A percentile compares a stretch with the other conserved stretches of the same genome.
phyloP scores from a whole-genome alignment of 2,888 invertebrate species.

The Dioctria rufipes region DNA sequence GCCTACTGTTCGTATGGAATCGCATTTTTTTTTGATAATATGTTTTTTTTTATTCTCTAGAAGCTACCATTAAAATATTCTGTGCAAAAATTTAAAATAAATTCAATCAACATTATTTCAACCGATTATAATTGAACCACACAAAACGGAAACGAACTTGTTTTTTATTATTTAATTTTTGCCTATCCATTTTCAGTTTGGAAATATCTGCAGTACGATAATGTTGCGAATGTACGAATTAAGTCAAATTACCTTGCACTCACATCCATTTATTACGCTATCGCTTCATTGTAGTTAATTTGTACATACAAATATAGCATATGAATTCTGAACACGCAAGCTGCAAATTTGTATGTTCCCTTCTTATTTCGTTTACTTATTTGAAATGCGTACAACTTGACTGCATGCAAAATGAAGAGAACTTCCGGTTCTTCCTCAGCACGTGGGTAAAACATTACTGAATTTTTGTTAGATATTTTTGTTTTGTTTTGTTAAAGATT shows the following conservation, averaged over 20 bases:
- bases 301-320: constrained; percentile 29
- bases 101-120: neutral
- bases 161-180: no score
- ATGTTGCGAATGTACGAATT: constrained; percentile 29
- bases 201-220: constrained; percentile 36
- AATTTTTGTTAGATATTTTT: constrained; percentile 5
- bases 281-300: constrained; percentile 38
- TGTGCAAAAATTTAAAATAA: no score
- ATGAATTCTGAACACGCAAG: constrained; percentile 50
- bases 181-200: neutral
- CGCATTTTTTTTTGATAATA: no score
- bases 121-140: no score
- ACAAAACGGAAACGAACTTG: no score
- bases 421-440: constrained; percentile 48
- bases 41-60: no score
- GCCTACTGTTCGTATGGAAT: no score
- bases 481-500: constrained; percentile 6
- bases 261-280: constrained; percentile 38
- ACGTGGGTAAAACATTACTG: neutral
- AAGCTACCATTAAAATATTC: no score
- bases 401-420: constrained; percentile 50
- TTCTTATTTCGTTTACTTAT: constrained; percentile 16
- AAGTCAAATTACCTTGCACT: constrained; percentile 40
- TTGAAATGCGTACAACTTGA: constrained; percentile 46
- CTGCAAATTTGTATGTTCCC: constrained; percentile 45